Base-by-base conservation (phyloP, 2,888 invertebrate species). In the Epinotia brunnichana region DNA sequence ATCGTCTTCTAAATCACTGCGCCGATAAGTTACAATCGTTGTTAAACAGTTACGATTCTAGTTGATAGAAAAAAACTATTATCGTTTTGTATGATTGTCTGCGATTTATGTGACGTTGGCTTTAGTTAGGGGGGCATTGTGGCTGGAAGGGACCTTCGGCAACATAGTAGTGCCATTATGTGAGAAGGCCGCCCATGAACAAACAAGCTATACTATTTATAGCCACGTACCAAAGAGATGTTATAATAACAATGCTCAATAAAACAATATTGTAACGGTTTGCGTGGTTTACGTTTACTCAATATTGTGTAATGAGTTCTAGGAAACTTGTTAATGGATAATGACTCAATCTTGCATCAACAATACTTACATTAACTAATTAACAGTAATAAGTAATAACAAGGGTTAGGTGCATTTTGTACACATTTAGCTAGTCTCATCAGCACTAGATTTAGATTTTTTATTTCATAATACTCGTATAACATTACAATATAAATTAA, bases 91-190 rank as follows among this genome's bases (percentile, higher is more conserved):
- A 57, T 56, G 63, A 53, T 72, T 57, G 70, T 72, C 64, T 61
- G 59, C 71, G 61, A 72, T 56, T 62, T 68, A 62, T 72, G 44
- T 60, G 64, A 64, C 35, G 56, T 44, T 29, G 29, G 41, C 35
- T 72, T 29, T 72, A 67, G 67, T 51, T 62, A 72, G 48, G 67
- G 67, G 72, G 44, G 29, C 59, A 64, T 72, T 72, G 67, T 72
- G 62, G 60, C 54, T 64, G 74, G 73, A 76, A 77, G 76, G 77
- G 83, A 81, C 88, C 88, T 89, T 87, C 85, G 79, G 77, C 78
- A 76, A 80, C 79, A 76, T 80, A 82, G 79, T 83, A 81, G 60
- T 77, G 72, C 82, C 77, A 86, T 88, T 88, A 83, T 86, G 76
- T 75, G 75, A 78, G 84, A 89, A 89, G 89, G 84, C 80, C 84